Conservation (phyloP, 2,888 invertebrate genomes). For the Eupithecia vulgata region DNA sequence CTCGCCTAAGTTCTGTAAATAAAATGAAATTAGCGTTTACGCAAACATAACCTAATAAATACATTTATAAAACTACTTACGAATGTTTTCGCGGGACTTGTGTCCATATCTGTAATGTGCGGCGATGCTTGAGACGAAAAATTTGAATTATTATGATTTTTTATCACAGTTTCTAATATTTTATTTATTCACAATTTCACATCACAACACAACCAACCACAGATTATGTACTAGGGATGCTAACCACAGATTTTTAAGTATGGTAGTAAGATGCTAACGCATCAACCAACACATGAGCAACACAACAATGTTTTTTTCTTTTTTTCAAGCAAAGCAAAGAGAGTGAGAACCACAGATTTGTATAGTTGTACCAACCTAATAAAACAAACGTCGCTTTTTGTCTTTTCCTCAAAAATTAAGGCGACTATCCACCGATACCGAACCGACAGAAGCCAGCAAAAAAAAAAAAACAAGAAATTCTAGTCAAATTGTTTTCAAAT, state of each 20-base stretch:
- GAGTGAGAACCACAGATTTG: no score
- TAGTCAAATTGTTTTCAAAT: not conserved
- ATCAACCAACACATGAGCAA: no score
- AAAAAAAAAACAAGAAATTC: no score
- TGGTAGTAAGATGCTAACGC: no score
- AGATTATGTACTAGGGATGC: no score
- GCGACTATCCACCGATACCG: not conserved
- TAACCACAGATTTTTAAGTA: no score
- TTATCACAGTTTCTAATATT: no score
- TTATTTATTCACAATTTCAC: not conserved
- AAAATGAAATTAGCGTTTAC: conserved; percentile 18
- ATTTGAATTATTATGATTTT: conserved; percentile 39
- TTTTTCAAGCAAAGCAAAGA: no score
- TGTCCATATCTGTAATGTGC: conserved; percentile 44
- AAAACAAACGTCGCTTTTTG: not conserved
- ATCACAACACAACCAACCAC: not conserved
- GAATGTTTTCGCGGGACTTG: conserved; percentile 61
- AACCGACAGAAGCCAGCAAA: no score
- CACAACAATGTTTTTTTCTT: not conserved
- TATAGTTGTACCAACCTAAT: not conserved
- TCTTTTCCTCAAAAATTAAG: not conserved
- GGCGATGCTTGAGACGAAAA: conserved; percentile 48
- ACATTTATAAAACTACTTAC: conserved; percentile 53
- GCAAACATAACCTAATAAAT: conserved; percentile 63
- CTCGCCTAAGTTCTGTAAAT: conserved; percentile 67